These are phyloP conservation scores for Lithophane ornitopus DNA, from an alignment of 2,888 invertebrate species.

Conservation along the genomic window DNA sequence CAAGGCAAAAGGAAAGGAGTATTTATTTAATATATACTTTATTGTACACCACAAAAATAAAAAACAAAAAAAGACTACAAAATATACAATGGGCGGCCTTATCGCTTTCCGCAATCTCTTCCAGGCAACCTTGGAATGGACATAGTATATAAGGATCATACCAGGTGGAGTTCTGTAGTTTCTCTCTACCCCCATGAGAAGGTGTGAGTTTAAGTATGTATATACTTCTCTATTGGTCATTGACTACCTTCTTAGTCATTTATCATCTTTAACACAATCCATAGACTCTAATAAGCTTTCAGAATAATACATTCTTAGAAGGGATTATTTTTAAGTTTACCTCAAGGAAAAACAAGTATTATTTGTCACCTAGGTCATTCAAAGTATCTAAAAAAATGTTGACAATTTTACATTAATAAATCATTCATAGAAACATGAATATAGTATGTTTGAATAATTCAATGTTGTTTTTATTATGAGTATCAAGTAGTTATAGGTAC, in stretches of 20 bases:
- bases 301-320: too few relatives aligned
- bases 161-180: too few relatives aligned
- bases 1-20: too few relatives aligned
- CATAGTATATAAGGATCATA: too few relatives aligned
- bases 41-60: too few relatives aligned
- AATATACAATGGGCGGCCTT: too few relatives aligned
- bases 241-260: background rate
- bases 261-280: background rate
- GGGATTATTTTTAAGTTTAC: background rate
- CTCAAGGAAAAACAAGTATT: slow-evolving; percentile 18
- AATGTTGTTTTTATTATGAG: slow-evolving; percentile 6
- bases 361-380: background rate
- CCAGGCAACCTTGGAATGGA: too few relatives aligned
- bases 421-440: slow-evolving; percentile 20
- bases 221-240: background rate
- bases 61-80: too few relatives aligned
- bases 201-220: too few relatives aligned
- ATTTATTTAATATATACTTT: too few relatives aligned
- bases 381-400: slow-evolving; percentile 5
- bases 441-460: slow-evolving; percentile 24
- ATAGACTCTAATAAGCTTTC: background rate
- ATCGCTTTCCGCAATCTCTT: too few relatives aligned
- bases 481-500: background rate
- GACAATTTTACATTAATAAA: slow-evolving; percentile 21
- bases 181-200: too few relatives aligned